Evolutionary conservation across 2,113 vertebrate genomes (phyloP), one percentile per base, ranked within the genome.

Genomic region (Gobius niger): DNA sequence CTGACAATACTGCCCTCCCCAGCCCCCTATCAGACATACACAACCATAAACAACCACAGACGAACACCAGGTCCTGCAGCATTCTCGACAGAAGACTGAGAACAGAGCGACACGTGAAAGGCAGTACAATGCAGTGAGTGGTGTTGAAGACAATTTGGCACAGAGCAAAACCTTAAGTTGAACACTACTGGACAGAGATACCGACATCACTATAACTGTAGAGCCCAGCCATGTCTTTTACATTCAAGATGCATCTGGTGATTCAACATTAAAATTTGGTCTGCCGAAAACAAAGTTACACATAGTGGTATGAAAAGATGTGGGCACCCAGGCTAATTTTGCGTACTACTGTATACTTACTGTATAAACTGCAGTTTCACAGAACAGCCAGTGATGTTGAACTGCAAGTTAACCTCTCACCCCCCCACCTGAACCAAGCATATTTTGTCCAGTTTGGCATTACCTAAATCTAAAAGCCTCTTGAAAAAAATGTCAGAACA

Each of bases 1-100:
- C 81, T 88, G 82, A 90, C 88, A 89, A 90, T 89, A 85, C 73
- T 76, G 79, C 62, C 65, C 51, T 78, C 61, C 76, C 60, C 47
- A 65, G 41, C 74, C 66, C 76, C 52, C 65, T 66, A 68, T 44
- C 62, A 80, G 63, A 68, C 47, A 44, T 56, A 63, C 69, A 75
- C 66, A 77, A 24, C 70, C 77, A 77, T 73, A 78, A 51, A 62
- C 81, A 74, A 73, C 73, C 66, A 67, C 75, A 44, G 68, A 77
- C 73, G 79, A 65, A 76, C 60, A 68, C 65, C 44, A 7, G 67
- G 59, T 59, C 61, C 47, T 69, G 46, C 59, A 51, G 49, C 18
- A 68, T 73, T 77, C 71, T 73, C 60, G 42, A 72, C 46, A 19
- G 70, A 4, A 34, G 24, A 34, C 70, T 16, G 11, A 49, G 34